Base-by-base conservation (phyloP, 2,797 vertebrate species). In the Gambusia yucatana region DNA sequence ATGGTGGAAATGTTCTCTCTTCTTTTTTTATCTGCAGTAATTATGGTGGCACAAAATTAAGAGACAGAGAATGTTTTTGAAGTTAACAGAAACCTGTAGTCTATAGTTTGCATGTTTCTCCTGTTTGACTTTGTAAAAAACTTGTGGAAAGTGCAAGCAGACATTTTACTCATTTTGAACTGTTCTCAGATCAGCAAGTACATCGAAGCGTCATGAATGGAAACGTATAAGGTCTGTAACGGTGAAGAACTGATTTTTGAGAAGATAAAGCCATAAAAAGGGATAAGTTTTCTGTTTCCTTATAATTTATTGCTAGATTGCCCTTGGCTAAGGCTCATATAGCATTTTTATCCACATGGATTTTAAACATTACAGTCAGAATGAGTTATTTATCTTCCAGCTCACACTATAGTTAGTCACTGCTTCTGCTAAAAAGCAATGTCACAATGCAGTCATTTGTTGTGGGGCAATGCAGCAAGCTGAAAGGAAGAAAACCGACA, bases 301-400 rank as follows among this genome's bases (percentile, higher is more conserved):
- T 82, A 72, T 84, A 77, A 86, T 84, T 72, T 84, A 89, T 87
- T 78, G 86, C 86, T 72, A 75, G 41, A 75, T 70, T 86, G 84
- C 82, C 89, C 87, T 91, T 88, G 88, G 85, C 84, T 71, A 80
- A 84, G 81, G 80, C 87, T 88, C 85, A 87, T 86, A 81, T 76
- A 79, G 77, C 84, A 77, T 86, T 88, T 87, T 81, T 77, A 63
- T 85, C 88, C 57, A 88, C 81, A 86, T 82, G 83, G 80, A 90
- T 77, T 83, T 84, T 91, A 77, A 86, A 83, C 85, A 90, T 85
- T 90, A 82, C 84, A 91, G 81, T 85, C 73, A 63, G 65, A 88
- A 84, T 82, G 50, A 82, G 77, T 84, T 65, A 87, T 93, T 93
- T 90, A 77, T 89, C 82, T 93, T 75, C 61, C 2, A 61, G 79